These are phyloP conservation scores for Phymastichus coffea DNA, from an alignment of 1,140 invertebrate genomes.

Conservation along the genomic window DNA sequence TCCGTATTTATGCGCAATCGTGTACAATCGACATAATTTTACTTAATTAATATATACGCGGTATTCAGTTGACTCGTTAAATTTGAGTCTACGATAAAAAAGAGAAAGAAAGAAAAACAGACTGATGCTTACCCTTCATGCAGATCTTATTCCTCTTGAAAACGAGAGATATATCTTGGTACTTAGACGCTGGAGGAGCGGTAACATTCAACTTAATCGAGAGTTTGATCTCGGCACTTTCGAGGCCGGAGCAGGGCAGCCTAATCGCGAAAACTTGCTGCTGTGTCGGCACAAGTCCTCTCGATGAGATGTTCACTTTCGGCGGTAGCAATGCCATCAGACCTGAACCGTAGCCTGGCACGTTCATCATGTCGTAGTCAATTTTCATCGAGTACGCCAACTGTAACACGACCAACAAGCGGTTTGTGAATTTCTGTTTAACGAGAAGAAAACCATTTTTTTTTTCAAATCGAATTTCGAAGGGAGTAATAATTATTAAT, in stretches of 20 bases:
- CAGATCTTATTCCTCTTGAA: conserved; percentile 87
- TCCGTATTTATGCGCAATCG: no score
- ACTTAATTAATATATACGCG: no score
- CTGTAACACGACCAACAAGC: conserved; percentile 57
- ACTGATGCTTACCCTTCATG: conserved; percentile 67
- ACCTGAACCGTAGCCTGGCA: conserved; percentile 44
- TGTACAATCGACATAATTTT: no score
- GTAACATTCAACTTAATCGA: conserved; percentile 76
- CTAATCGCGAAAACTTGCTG: conserved; percentile 77
- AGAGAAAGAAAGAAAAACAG: not conserved
- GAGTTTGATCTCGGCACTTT: conserved; percentile 74
- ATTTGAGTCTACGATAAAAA: no score
- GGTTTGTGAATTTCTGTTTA: not conserved
- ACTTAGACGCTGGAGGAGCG: conserved; percentile 58
- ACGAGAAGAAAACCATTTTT: no score
- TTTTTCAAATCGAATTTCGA: no score
- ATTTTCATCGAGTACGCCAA: conserved; percentile 75
- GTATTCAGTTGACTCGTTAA: no score
- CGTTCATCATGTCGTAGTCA: conserved; percentile 71
- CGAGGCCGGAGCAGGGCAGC: conserved; percentile 74
- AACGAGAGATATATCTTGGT: conserved; percentile 73
- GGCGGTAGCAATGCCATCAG: conserved; percentile 68
- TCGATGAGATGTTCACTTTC: conserved; percentile 76
- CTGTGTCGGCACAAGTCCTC: conserved; percentile 71
- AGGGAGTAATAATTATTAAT: no score